phyloP scores from a whole-genome alignment of 2,797 vertebrate genomes.

The Remorina albescens region DNA sequence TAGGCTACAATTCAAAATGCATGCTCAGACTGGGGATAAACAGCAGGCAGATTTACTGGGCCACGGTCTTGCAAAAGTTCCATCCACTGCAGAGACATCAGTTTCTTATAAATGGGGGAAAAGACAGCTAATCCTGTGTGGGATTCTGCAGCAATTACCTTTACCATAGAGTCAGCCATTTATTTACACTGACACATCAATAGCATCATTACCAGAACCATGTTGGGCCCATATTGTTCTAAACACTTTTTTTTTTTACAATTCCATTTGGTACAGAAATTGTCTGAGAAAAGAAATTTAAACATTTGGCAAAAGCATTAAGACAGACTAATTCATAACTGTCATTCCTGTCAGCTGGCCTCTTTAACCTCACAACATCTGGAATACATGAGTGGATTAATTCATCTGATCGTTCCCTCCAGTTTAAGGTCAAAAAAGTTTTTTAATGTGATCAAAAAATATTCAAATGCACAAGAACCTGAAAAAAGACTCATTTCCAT shows the following conservation, averaged over 20 bases:
- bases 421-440: not conserved
- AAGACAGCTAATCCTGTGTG: slow-evolving; percentile 48
- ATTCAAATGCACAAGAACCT: not conserved
- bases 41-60: slow-evolving; percentile 17
- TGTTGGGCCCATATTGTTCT: slow-evolving; percentile 7
- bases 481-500: not conserved
- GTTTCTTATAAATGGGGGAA: slow-evolving; percentile 44
- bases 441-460: not conserved
- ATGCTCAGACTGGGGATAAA: slow-evolving; percentile 23
- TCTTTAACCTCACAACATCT: slow-evolving; percentile 4
- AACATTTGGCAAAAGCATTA: not conserved
- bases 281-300: too few relatives aligned
- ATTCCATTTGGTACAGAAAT: too few relatives aligned
- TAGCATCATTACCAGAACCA: slow-evolving; percentile 9
- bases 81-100: slow-evolving; percentile 53
- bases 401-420: not conserved
- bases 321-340: not conserved
- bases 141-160: slow-evolving; percentile 40
- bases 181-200: slow-evolving; percentile 10
- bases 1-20: slow-evolving; percentile 26
- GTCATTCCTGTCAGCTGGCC: slow-evolving; percentile 3
- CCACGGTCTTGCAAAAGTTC: slow-evolving; percentile 36
- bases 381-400: not conserved
- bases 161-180: slow-evolving; percentile 23
- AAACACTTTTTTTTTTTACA: slow-evolving; percentile 4